phyloP scores from a whole-genome alignment of 1,140 invertebrate species.

The Hyles euphorbiae region DNA sequence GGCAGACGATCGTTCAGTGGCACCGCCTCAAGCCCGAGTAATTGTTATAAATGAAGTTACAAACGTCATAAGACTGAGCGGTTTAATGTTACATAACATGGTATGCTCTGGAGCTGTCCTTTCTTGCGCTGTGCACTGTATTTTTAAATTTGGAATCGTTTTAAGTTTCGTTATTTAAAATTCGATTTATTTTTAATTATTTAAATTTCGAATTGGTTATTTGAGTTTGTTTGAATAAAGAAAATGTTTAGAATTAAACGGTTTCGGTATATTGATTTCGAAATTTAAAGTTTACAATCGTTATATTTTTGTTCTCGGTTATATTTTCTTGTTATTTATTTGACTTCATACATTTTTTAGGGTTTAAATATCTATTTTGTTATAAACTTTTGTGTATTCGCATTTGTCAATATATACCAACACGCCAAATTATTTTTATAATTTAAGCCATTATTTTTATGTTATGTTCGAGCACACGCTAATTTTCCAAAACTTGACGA shows the following conservation, averaged over 20 bases:
- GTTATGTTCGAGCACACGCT: too few relatives aligned
- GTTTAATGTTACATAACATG: slow-evolving; percentile 44
- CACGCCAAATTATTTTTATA: background rate
- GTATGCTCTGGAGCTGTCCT: slow-evolving; percentile 23
- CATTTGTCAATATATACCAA: slow-evolving; percentile 1
- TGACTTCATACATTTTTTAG: too few relatives aligned
- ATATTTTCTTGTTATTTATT: too few relatives aligned
- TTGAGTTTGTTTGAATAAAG: too few relatives aligned
- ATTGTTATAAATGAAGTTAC: slow-evolving; percentile 23
- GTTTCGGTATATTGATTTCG: too few relatives aligned
- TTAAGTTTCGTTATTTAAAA: background rate
- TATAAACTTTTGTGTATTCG: background rate
- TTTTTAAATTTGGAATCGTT: slow-evolving; percentile 8
- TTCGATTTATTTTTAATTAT: background rate
- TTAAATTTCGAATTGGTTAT: too few relatives aligned
- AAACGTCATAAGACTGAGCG: slow-evolving; percentile 69
- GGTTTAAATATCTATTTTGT: background rate
- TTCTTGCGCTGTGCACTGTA: slow-evolving; percentile 15
- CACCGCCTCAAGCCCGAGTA: slow-evolving; percentile 92
- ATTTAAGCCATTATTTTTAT: background rate
- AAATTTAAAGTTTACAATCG: too few relatives aligned
- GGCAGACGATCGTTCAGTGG: slow-evolving; percentile 95
- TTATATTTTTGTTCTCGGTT: too few relatives aligned
- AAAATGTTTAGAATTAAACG: too few relatives aligned
- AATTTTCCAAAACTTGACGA: too few relatives aligned